These are phyloP conservation scores for Nycticorax nycticorax DNA, from an alignment of 2,113 vertebrate genomes.

Conservation along the genomic window DNA sequence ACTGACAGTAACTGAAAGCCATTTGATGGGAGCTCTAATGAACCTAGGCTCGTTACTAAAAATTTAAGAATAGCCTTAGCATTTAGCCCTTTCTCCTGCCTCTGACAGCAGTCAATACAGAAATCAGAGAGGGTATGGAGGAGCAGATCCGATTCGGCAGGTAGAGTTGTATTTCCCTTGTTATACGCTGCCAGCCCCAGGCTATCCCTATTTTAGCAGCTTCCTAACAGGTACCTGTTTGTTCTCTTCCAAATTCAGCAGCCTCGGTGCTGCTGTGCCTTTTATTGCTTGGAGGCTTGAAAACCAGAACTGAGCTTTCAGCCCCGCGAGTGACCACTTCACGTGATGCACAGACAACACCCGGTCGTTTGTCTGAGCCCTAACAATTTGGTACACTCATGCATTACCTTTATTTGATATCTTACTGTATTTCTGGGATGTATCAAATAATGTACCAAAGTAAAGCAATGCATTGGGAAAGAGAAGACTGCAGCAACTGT, in stretches of 20 bases:
- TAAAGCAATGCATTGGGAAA: not conserved
- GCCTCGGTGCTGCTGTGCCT: not conserved
- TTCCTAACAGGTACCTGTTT: not conserved
- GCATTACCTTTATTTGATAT: not conserved
- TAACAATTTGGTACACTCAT: not conserved
- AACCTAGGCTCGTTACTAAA: not conserved
- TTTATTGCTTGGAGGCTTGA: not conserved
- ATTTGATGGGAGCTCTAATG: constrained; percentile 20
- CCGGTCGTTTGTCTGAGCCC: fast-evolving
- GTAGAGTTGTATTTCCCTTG: not conserved
- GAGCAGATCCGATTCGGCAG: not conserved
- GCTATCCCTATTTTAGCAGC: not conserved
- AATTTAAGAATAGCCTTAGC: not conserved
- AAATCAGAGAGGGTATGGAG: not conserved
- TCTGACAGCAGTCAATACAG: not conserved
- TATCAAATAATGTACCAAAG: not conserved
- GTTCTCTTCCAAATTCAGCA: not conserved
- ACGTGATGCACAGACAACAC: fast-evolving
- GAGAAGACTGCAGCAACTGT: not conserved
- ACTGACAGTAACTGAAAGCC: constrained; percentile 37
- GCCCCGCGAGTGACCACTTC: not conserved
- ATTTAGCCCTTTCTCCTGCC: not conserved
- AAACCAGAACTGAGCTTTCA: not conserved
- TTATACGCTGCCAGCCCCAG: fast-evolving
- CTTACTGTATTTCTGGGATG: not conserved